Evolutionary conservation across 1,140 invertebrate genomes (phyloP).

Genomic region (Neodiprion fabricii): DNA sequence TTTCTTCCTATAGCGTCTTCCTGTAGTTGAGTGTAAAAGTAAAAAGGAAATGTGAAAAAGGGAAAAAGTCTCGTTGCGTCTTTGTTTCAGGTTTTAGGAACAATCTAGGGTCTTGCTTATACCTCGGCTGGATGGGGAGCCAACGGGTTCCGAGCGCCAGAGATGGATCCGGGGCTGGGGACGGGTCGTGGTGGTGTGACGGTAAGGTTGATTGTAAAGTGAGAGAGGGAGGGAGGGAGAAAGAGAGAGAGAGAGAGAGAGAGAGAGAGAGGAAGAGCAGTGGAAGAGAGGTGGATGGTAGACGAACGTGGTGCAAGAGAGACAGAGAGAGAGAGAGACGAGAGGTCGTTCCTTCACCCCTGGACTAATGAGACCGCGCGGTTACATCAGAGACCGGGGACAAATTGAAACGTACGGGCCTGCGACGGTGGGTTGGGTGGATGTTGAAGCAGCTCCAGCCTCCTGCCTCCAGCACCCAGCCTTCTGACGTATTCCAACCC

Average conservation of each 20-base stretch:
- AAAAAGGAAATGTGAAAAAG: too few relatives aligned
- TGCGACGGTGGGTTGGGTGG: slow-evolving; percentile 36
- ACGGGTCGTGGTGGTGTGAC: not conserved
- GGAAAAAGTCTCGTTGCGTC: too few relatives aligned
- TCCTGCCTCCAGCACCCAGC: not conserved
- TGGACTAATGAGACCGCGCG: slow-evolving; percentile 57
- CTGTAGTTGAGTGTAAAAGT: too few relatives aligned
- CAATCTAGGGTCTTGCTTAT: too few relatives aligned
- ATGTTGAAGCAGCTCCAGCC: slow-evolving; percentile 9
- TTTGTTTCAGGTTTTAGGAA: too few relatives aligned
- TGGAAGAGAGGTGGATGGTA: not conserved
- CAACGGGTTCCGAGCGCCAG: too few relatives aligned
- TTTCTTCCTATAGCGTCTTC: too few relatives aligned
- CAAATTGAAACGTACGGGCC: slow-evolving; percentile 60
- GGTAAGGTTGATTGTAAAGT: slow-evolving; percentile 55
- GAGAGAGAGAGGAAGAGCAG: slow-evolving; percentile 31
- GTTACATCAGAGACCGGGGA: slow-evolving; percentile 56
- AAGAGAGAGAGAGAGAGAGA: slow-evolving; percentile 34
- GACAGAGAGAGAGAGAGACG: slow-evolving; percentile 34
- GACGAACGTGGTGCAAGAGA: slow-evolving; percentile 22
- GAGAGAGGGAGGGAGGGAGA: slow-evolving; percentile 36
- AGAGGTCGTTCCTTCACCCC: slow-evolving; percentile 38
- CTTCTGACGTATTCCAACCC: not conserved
- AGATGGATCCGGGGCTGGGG: too few relatives aligned
- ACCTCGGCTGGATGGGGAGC: too few relatives aligned